These are phyloP conservation scores for Eristalinus aeneus DNA, from an alignment of 2,888 invertebrate species.

Conservation along the genomic window DNA sequence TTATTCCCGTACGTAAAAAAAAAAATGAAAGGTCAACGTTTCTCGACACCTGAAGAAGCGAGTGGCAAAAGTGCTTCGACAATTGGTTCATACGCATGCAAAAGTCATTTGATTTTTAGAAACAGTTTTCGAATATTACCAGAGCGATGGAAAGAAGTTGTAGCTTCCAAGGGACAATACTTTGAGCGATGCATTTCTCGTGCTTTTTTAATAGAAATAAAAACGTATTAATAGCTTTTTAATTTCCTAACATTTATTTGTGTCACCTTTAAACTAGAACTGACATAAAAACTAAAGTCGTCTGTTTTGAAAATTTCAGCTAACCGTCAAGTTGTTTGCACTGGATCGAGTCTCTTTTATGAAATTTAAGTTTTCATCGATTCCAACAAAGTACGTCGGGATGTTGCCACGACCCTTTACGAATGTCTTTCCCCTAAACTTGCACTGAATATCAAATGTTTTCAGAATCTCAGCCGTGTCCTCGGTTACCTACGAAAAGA, in stretches of 20 bases:
- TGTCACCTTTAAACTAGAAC: not conserved
- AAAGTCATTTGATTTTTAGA: no score
- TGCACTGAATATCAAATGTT: slow-evolving; percentile 86
- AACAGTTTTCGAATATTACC: no score
- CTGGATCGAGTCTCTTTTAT: slow-evolving; percentile 73
- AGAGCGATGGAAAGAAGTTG: no score
- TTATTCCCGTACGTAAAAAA: no score
- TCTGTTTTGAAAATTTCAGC: slow-evolving; percentile 2
- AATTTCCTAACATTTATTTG: not conserved
- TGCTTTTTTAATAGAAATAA: no score
- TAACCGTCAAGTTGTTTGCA: slow-evolving; percentile 10
- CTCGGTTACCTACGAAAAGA: slow-evolving; percentile 83
- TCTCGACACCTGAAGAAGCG: no score
- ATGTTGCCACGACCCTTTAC: slow-evolving; percentile 87
- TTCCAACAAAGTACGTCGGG: slow-evolving; percentile 87
- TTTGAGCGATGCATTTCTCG: no score
- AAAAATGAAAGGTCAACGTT: no score
- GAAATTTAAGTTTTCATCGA: slow-evolving; percentile 84
- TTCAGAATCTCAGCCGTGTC: slow-evolving; percentile 87
- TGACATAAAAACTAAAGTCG: not conserved
- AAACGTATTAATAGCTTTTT: no score
- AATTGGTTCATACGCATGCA: no score
- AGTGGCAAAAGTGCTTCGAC: no score
- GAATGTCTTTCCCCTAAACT: slow-evolving; percentile 85
- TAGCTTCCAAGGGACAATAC: no score